Base-by-base conservation (phyloP, 2,113 vertebrate species). In the Apteryx mantelli region DNA sequence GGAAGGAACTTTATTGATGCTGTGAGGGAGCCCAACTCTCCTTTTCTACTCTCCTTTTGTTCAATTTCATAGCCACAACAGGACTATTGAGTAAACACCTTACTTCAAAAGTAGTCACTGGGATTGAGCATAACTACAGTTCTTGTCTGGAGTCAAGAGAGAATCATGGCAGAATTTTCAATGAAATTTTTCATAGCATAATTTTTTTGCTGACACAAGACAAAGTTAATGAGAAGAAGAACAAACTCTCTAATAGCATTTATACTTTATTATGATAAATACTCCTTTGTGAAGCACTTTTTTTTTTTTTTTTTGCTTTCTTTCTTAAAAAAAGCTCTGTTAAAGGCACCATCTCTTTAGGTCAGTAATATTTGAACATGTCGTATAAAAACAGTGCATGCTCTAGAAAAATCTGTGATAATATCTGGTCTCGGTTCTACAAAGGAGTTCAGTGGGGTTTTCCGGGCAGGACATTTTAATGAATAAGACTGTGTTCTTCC, bases 271-370 rank as follows among this genome's bases (percentile, higher is more conserved):
- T 38, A 34, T 68, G 86, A 76, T 52, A 76, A 74, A 13, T 18
- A 2, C 2, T 66, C 3, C 0, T 6, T 60, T 91, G 40, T 66
- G 52, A 92, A 95, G 11, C 13, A 82, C 53, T 30, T 58, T 58
- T 9, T 32, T 32, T 58, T 58, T 55, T 55, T 34, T 11, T 60
- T 55, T 92, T 69, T 89, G 5, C 7, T 85, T 93, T 78, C 44
- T 95, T 91, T 86, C 18, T 79, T 77, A 70, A 91, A 74, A 78
- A 91, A 48, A 60, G 55, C 65, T 4, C 30, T 88, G 16, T 60
- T 79, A 91, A 94, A 88, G 5, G 2, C 24, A 74, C 8, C 46
- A 4, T 73, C 53, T 86, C 40, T 89, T 88, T 48, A 83, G 15
- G 44, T 24, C 19, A 96, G 60, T 25, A 28, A 48, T 91, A 86